These are phyloP conservation scores for Minunthozetes semirufus DNA, from an alignment of 2,888 invertebrate genomes.

Conservation along the genomic window DNA sequence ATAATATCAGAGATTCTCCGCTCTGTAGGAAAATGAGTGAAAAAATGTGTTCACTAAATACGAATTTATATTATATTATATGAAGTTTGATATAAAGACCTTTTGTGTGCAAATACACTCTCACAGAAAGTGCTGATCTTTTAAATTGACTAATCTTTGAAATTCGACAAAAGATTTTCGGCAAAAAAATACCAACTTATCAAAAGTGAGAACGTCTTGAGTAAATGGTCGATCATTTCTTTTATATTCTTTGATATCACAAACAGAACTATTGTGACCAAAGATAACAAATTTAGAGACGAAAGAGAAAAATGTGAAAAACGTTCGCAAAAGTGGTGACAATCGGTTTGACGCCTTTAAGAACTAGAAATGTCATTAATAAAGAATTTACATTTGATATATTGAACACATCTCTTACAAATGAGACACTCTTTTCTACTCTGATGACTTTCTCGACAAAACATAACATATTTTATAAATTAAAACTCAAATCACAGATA, in stretches of 20 bases:
- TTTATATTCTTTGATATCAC: constrained; percentile 21
- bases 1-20: background rate
- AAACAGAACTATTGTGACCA: constrained; percentile 18
- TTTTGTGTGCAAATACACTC: background rate
- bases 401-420: background rate
- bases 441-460: no score
- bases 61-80: background rate
- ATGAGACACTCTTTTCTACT: no score
- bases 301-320: background rate
- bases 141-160: constrained; percentile 18
- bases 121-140: background rate
- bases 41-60: constrained; percentile 5
- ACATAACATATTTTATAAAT: no score
- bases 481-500: no score
- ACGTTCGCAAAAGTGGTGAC: background rate
- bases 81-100: background rate
- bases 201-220: background rate
- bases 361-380: background rate
- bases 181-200: background rate
- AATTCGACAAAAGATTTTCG: constrained; percentile 16
- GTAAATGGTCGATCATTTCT: constrained; percentile 16
- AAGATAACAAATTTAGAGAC: background rate
- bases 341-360: constrained; percentile 6
- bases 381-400: constrained; percentile 9
- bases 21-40: background rate